Conservation (phyloP, 2,888 invertebrate species). For the Xestia sexstrigata region DNA sequence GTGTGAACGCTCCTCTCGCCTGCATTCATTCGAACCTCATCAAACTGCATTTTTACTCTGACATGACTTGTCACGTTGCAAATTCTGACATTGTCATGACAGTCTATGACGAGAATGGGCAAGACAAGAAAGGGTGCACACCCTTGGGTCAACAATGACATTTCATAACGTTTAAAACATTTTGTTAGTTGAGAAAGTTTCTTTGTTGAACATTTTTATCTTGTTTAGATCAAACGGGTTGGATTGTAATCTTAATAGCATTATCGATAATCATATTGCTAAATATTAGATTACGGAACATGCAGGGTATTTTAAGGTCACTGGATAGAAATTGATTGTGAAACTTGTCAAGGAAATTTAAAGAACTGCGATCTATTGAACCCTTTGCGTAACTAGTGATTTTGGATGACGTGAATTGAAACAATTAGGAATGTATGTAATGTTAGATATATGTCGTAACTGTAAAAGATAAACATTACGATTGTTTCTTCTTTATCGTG, state of each 20-base stretch:
- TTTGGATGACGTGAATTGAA: constrained; percentile 18
- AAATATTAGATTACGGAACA: constrained; percentile 64
- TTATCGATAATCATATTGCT: constrained; percentile 75
- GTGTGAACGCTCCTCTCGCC: constrained; percentile 50
- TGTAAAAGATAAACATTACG: neutral
- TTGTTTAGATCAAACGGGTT: constrained; percentile 71
- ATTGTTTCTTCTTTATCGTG: too few species aligned
- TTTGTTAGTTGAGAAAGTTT: constrained; percentile 70
- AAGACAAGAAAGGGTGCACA: constrained; percentile 72
- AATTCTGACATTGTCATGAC: constrained; percentile 77
- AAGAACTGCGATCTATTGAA: constrained; percentile 43
- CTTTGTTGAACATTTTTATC: constrained; percentile 70
- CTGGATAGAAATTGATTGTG: constrained; percentile 48
- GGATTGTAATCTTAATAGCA: constrained; percentile 71
- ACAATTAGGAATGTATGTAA: constrained; percentile 11
- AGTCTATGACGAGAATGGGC: constrained; percentile 71
- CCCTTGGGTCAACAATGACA: constrained; percentile 75
- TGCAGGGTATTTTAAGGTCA: constrained; percentile 60
- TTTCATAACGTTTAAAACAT: constrained; percentile 75
- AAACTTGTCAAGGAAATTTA: constrained; percentile 50
- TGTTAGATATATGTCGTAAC: neutral
- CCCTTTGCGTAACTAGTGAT: constrained; percentile 37
- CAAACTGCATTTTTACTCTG: constrained; percentile 80
- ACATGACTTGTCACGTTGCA: constrained; percentile 78
- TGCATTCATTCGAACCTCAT: constrained; percentile 74